A percentile compares a stretch with the other conserved stretches of the same genome.
Conservation (phyloP, 2,113 vertebrate genomes). For the Sterna hirundo region DNA sequence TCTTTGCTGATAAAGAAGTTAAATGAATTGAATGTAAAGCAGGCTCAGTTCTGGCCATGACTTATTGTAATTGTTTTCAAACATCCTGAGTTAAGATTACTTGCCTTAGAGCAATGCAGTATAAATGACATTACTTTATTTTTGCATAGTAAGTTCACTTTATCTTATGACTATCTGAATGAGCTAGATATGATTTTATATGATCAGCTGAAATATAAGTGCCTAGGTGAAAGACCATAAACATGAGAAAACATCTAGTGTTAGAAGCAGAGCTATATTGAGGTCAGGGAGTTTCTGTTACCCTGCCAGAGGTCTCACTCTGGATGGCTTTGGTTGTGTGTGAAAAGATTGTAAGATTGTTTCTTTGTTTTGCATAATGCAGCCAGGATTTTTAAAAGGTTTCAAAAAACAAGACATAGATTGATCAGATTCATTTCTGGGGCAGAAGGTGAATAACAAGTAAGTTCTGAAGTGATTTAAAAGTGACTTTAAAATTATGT, state of each 20-base stretch:
- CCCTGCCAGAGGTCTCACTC: not conserved
- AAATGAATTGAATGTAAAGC: not conserved
- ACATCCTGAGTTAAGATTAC: not conserved
- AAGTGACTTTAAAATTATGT: not conserved
- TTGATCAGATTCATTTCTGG: not conserved
- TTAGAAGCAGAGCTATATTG: not conserved
- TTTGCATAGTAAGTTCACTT: not conserved
- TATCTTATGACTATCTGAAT: not conserved
- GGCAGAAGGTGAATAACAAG: not conserved
- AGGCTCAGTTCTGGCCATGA: not conserved
- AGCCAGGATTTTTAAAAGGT: not conserved
- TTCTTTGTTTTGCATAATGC: not conserved
- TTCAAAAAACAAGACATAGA: not conserved
- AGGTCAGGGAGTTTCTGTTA: not conserved
- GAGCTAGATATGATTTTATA: not conserved
- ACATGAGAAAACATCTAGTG: not conserved
- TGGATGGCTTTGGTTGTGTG: not conserved
- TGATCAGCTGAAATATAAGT: not conserved
- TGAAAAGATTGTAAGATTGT: not conserved
- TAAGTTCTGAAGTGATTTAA: not conserved
- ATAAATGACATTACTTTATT: not conserved
- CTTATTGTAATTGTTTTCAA: not conserved
- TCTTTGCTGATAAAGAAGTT: not conserved
- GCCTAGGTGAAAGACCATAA: not conserved
- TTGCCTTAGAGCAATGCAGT: not conserved